phyloP scores from a whole-genome alignment of 2,113 vertebrate species.

The Chionodraco myersi region DNA sequence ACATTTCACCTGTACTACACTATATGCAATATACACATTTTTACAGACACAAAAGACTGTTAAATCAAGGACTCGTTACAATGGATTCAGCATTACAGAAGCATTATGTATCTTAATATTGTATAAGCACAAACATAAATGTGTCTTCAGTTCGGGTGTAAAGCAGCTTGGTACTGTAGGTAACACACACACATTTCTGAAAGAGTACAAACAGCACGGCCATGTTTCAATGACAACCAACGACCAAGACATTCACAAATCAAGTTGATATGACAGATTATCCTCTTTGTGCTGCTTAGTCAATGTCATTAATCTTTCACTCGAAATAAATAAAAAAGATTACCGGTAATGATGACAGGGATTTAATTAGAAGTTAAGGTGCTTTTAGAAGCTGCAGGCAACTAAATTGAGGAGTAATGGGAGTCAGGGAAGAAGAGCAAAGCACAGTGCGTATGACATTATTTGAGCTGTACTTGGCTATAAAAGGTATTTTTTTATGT shows the following conservation, averaged over 20 bases:
- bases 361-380: slow-evolving; percentile 68
- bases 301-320: slow-evolving; percentile 72
- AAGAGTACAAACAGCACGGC: slow-evolving; percentile 15
- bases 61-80: neutral
- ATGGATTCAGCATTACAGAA: neutral
- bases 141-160: slow-evolving; percentile 5
- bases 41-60: neutral
- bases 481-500: neutral
- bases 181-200: slow-evolving; percentile 15
- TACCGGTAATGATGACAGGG: slow-evolving; percentile 54
- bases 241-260: slow-evolving; percentile 73
- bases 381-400: slow-evolving; percentile 42
- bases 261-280: slow-evolving; percentile 67
- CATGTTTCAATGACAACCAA: slow-evolving; percentile 59
- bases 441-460: neutral
- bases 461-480: slow-evolving; percentile 9
- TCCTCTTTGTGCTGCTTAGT: slow-evolving; percentile 64
- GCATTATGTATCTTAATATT: neutral
- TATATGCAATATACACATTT: neutral
- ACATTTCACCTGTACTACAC: neutral
- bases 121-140: slow-evolving; percentile 1
- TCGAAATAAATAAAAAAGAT: slow-evolving; percentile 58
- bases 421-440: slow-evolving; percentile 23
- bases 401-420: slow-evolving; percentile 22
- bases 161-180: neutral